These are phyloP conservation scores for Drosophila serrata DNA, from an alignment of 1,140 invertebrate species.

Conservation along the genomic window DNA sequence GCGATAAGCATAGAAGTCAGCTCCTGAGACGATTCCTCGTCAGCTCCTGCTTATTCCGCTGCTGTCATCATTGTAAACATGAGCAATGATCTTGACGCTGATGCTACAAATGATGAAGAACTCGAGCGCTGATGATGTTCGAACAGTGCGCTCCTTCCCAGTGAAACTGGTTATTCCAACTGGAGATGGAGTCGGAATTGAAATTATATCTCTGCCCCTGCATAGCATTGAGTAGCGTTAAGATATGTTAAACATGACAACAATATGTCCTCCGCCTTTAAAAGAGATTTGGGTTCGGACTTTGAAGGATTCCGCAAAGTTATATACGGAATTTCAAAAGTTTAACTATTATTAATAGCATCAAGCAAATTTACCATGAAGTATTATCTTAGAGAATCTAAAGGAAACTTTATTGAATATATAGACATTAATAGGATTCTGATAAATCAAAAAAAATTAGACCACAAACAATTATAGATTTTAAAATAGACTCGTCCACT, in stretches of 20 bases:
- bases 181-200: constrained; percentile 33
- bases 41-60: constrained; percentile 33
- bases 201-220: constrained; percentile 38
- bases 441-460: background rate
- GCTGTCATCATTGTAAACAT: constrained; percentile 85
- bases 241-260: constrained; percentile 85
- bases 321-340: background rate
- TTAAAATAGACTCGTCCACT: background rate
- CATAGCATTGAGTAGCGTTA: constrained; percentile 78
- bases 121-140: constrained; percentile 72
- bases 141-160: constrained; percentile 36
- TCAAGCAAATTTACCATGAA: too few relatives aligned
- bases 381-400: background rate
- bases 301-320: constrained; percentile 1
- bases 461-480: background rate
- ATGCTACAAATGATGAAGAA: constrained; percentile 85
- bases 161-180: constrained; percentile 46
- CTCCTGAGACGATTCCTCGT: constrained; percentile 21
- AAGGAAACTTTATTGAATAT: background rate
- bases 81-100: constrained; percentile 85
- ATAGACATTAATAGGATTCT: background rate
- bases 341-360: background rate
- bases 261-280: constrained; percentile 73
- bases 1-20: constrained; percentile 19
- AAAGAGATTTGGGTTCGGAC: constrained; percentile 38